These are phyloP conservation scores for Drosophila putrida DNA, from an alignment of 2,888 invertebrate species.

Conservation along the genomic window DNA sequence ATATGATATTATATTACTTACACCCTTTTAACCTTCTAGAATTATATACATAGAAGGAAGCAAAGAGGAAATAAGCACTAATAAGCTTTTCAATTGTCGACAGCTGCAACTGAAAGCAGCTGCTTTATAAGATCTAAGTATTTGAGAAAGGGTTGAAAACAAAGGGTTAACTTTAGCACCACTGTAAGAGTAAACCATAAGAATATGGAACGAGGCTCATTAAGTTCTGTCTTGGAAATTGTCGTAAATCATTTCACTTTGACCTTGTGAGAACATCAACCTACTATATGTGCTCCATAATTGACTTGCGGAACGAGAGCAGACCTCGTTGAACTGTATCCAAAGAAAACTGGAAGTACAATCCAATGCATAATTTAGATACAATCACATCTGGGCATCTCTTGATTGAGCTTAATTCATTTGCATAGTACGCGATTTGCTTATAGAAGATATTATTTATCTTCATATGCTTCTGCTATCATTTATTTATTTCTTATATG, in stretches of 20 bases:
- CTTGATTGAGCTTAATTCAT: slow-evolving; percentile 78
- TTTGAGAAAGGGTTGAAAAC: slow-evolving; percentile 2
- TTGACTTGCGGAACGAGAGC: slow-evolving; percentile 37
- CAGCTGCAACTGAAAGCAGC: neutral
- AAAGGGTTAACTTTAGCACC: slow-evolving; percentile 6
- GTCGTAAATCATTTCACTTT: slow-evolving; percentile 59
- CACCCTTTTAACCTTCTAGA: no score
- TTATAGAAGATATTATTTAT: slow-evolving; percentile 34
- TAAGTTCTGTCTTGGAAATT: slow-evolving; percentile 58
- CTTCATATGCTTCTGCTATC: slow-evolving; percentile 24
- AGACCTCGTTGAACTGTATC: slow-evolving; percentile 34
- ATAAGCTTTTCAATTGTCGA: slow-evolving; percentile 4
- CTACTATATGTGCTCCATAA: slow-evolving; percentile 40
- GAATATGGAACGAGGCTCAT: slow-evolving; percentile 27
- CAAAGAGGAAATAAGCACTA: neutral
- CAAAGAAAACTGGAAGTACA: slow-evolving; percentile 24
- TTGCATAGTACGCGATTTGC: slow-evolving; percentile 71
- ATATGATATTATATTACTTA: no score
- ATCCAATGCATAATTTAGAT: slow-evolving; percentile 39
- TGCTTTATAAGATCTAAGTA: neutral
- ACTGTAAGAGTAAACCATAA: neutral
- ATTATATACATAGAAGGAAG: no score
- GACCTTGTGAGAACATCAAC: slow-evolving; percentile 56
- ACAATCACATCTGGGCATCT: slow-evolving; percentile 19
- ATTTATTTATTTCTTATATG: slow-evolving; percentile 16